Conservation (phyloP, 2,113 vertebrate species). For the Larimichthys crocea region DNA sequence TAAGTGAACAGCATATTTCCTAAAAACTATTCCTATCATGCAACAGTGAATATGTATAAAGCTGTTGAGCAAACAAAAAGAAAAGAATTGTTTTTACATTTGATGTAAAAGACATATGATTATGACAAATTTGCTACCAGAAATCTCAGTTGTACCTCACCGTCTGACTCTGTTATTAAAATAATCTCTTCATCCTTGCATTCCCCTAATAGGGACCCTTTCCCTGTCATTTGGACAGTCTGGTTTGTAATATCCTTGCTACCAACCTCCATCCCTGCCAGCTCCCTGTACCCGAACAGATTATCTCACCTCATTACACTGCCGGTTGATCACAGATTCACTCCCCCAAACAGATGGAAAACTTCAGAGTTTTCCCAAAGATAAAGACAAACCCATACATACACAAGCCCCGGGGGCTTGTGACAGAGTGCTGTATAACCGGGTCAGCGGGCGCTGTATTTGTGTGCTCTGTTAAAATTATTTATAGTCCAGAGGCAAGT, state of each 20-base stretch:
- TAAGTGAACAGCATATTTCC: neutral
- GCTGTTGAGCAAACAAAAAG: neutral
- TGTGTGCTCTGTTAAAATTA: slow-evolving; percentile 63
- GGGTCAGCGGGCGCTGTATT: slow-evolving; percentile 55
- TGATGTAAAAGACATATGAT: slow-evolving; percentile 31
- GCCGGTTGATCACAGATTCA: slow-evolving; percentile 61
- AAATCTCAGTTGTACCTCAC: slow-evolving; percentile 39
- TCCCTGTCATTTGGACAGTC: slow-evolving; percentile 54
- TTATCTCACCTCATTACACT: slow-evolving; percentile 79
- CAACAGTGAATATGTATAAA: neutral
- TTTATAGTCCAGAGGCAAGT: slow-evolving; percentile 74
- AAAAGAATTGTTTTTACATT: neutral
- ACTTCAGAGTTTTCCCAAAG: slow-evolving; percentile 57
- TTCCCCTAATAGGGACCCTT: slow-evolving; percentile 45
- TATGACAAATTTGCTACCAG: slow-evolving; percentile 26
- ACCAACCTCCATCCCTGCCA: slow-evolving; percentile 53
- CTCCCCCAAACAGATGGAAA: slow-evolving; percentile 72
- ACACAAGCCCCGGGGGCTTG: slow-evolving; percentile 53
- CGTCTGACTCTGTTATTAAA: slow-evolving; percentile 62
- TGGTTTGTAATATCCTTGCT: slow-evolving; percentile 59
- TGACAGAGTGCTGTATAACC: slow-evolving; percentile 58
- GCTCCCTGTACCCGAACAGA: slow-evolving; percentile 59
- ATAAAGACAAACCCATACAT: slow-evolving; percentile 62
- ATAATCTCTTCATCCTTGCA: slow-evolving; percentile 56
- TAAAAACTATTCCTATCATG: neutral